phyloP scores from a whole-genome alignment of 2,113 vertebrate genomes.

The Psephotus haematonotus region DNA sequence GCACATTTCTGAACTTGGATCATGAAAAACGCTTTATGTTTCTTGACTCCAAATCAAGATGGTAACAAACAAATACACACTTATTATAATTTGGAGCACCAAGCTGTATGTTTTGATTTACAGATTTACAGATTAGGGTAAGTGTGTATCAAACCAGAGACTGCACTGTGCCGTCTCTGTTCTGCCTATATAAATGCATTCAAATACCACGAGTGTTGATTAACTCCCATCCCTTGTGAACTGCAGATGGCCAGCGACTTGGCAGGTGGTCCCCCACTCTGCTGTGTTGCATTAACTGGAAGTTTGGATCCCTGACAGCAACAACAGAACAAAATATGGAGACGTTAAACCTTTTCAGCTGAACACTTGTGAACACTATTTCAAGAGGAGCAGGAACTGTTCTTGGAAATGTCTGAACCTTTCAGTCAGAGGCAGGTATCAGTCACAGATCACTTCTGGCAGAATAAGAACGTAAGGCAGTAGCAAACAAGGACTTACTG shows the following conservation, averaged over 20 bases:
- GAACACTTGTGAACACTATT: not conserved
- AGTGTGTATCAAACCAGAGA: not conserved
- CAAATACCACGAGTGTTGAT: not conserved
- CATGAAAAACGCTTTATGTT: not conserved
- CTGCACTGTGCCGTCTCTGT: not conserved
- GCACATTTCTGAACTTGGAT: not conserved
- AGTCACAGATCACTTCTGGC: not conserved
- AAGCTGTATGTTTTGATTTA: not conserved
- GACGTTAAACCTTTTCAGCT: not conserved
- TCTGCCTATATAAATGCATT: not conserved
- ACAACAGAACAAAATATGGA: not conserved
- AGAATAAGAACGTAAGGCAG: fast-evolving
- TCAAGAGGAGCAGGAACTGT: not conserved
- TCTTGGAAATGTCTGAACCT: not conserved
- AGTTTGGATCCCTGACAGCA: not conserved
- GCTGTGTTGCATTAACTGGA: not conserved
- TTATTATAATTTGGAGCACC: not conserved
- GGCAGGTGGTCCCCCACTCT: not conserved
- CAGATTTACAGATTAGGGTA: not conserved
- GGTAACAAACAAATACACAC: not conserved
- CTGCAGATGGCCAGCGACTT: not conserved
- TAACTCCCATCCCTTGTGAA: not conserved
- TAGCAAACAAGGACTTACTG: not conserved
- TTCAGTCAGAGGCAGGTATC: not conserved
- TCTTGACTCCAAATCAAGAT: not conserved